A percentile compares a stretch with the other conserved stretches of the same genome.
These are phyloP conservation scores for Cephalotes varians DNA, from an alignment of 2,888 invertebrate species.

Conservation along the genomic window DNA sequence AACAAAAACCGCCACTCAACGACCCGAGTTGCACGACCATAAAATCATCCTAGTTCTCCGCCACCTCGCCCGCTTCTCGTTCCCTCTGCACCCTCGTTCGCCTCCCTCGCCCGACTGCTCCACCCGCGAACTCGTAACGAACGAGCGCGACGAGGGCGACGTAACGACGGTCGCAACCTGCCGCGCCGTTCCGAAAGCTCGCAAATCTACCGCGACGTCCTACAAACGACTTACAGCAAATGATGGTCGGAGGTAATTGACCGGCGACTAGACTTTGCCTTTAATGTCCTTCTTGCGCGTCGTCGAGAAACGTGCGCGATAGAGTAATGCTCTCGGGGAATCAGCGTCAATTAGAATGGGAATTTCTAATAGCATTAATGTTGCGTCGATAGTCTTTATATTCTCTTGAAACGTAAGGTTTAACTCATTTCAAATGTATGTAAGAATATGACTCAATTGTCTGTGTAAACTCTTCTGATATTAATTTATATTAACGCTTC, in stretches of 20 bases:
- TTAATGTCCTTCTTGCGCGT: constrained; percentile 47
- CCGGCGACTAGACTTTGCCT: constrained; percentile 29
- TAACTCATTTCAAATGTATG: background rate
- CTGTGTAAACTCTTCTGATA: background rate
- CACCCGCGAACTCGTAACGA: constrained; percentile 53
- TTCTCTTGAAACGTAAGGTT: background rate
- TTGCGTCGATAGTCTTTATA: background rate
- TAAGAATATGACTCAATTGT: background rate
- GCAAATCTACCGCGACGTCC: constrained; percentile 50
- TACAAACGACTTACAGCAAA: constrained; percentile 45
- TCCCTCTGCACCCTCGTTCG: constrained; percentile 15
- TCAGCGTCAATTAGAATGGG: constrained; percentile 7
- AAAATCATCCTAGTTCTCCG: constrained; percentile 81
- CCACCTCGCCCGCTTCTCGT: constrained; percentile 50
- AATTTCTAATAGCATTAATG: background rate
- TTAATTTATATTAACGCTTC: background rate
- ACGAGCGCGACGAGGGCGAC: constrained; percentile 42
- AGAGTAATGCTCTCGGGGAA: constrained; percentile 11
- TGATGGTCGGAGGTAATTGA: constrained; percentile 46
- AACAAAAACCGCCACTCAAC: constrained; percentile 83
- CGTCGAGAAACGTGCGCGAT: constrained; percentile 25
- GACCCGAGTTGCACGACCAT: constrained; percentile 79
- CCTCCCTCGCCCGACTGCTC: constrained; percentile 3
- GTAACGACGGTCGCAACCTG: constrained; percentile 51
- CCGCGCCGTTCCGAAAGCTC: constrained; percentile 44